Evolutionary conservation across 2,113 vertebrate species (phyloP), one percentile per base, ranked within the genome.

Genomic region (Saguinus midas): DNA sequence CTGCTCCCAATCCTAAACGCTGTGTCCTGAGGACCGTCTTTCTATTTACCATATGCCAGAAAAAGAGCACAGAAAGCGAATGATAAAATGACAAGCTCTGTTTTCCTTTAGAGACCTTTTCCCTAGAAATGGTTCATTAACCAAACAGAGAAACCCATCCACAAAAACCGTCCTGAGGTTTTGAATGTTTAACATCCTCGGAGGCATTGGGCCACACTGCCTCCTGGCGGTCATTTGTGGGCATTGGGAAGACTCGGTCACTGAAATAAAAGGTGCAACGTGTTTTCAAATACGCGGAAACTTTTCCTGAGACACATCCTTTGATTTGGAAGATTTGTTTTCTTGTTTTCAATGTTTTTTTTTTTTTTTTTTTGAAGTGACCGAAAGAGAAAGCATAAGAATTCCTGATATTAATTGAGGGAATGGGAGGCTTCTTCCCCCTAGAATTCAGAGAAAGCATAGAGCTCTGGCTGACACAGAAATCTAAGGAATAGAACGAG

Each of bases 101-200:
- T 64, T 84, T 97, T 92, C n/a, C 43, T 92, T 88, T 85, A 52
- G 89, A 82, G 72, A 96, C 23, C 79, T 95, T 97, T 93, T 75
- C 57, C 52, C 83, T 86, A 93, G 89, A 96, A 95, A 91, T 5
- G 10, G 45, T 32, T 96, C 64, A 48, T 87, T 85, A 95, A 72
- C 73, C 79, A 90, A 43, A 40, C 12, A 96, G 64, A 86, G 64
- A 82, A 94, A 55, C n/a, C 35, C 66, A 75, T 37, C 20, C 48
- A 29, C 61, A 73, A 87, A 91, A 79, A 72, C 45, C 68, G 29
- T 70, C 37, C 14, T 35, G 80, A 84, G 61, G 48, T 43, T 91
- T 45, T 80, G 68, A 70, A 25, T 11, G 55, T 23, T 27, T 10
- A 27, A 16, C 40, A 21, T 18, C 66, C 64, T 10, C 1, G 0